Evolutionary conservation across 2,888 invertebrate species (phyloP).

Genomic region (Andrena bicolor): DNA sequence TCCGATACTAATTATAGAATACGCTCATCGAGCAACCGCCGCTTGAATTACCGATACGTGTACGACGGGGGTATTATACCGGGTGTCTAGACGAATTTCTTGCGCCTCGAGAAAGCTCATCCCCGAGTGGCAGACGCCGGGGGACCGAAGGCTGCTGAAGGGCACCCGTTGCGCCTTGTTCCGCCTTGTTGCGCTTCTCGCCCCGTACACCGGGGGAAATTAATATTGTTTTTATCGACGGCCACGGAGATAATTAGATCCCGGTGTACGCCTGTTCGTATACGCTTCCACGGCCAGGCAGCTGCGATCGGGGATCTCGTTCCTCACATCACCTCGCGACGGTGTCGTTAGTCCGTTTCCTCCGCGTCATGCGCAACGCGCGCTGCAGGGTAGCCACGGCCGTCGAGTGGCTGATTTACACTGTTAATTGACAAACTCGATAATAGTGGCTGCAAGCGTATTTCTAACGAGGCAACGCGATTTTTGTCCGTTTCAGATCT

Average conservation of each 20-base stretch:
- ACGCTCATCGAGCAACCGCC: slow-evolving; percentile 71
- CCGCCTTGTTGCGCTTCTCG: slow-evolving; percentile 16
- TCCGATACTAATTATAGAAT: slow-evolving; percentile 83
- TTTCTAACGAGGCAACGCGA: slow-evolving; percentile 21
- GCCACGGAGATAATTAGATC: slow-evolving; percentile 60
- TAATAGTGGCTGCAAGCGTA: neutral
- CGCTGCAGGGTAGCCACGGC: neutral
- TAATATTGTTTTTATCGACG: slow-evolving; percentile 66
- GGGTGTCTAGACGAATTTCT: slow-evolving; percentile 22
- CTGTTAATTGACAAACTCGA: neutral
- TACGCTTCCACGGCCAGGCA: slow-evolving; percentile 21
- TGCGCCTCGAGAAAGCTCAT: neutral
- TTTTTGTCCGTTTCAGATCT: slow-evolving; percentile 62
- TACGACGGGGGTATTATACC: slow-evolving; percentile 37
- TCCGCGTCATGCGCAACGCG: slow-evolving; percentile 14
- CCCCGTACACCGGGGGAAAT: slow-evolving; percentile 57
- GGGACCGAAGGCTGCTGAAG: neutral
- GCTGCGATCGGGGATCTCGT: slow-evolving; percentile 43
- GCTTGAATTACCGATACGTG: slow-evolving; percentile 74
- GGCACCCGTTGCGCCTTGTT: slow-evolving; percentile 35
- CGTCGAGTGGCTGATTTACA: neutral
- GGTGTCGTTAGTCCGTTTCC: slow-evolving; percentile 24
- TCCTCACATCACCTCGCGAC: neutral
- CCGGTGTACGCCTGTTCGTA: slow-evolving; percentile 30
- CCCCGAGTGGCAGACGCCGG: neutral